Evolutionary conservation across 2,113 vertebrate genomes (phyloP), one percentile per base, ranked within the genome.

Genomic region (Pelodiscus sinensis): DNA sequence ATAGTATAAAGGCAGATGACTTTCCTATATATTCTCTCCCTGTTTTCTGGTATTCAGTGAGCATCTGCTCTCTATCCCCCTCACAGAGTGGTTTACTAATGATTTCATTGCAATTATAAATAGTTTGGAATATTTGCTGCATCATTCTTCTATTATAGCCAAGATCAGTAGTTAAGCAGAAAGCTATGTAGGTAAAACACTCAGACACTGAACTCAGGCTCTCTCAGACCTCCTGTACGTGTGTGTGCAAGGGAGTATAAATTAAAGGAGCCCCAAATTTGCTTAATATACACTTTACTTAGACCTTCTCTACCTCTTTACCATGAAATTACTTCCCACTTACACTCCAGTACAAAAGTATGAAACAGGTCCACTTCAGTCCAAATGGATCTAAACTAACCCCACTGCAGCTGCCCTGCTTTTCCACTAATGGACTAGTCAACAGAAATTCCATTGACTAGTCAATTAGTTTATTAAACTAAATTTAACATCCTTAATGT

Each of bases 261-360:
- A 27, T 50, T 88, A 62, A 2, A 0, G 2, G 83, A 2, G 4
- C 79, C 14, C 1, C n/a, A 79, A 68, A 51, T 3, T 52, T 51
- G 6, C 24, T 4, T 62, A 81, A 92, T 84, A 1, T 81, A 14
- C 50, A 78, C 0, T 11, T 71, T 90, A 44, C 29, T 15, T 8
- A 81, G 84, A 3, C 24, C 0, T 91, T 82, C 84, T 94, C 19
- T 56, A 68, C 31, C 1, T 79, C 13, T 8, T 81, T 79, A 9
- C 1, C 52, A 55, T 84, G 44, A 82, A 85, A 5, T 75, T 88
- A 84, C 82, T 60, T 24, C 6, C 75, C 19, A 52, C 12, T 29
- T 62, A 35, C 5, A 86, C 82, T 84, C 10, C 2, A 12, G 82
- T 84, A 65, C 4, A 85, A 81, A 2, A 0, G 0, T 6, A 9